phyloP scores from a whole-genome alignment of 2,113 vertebrate genomes.

The Hippocampus mohnikei region DNA sequence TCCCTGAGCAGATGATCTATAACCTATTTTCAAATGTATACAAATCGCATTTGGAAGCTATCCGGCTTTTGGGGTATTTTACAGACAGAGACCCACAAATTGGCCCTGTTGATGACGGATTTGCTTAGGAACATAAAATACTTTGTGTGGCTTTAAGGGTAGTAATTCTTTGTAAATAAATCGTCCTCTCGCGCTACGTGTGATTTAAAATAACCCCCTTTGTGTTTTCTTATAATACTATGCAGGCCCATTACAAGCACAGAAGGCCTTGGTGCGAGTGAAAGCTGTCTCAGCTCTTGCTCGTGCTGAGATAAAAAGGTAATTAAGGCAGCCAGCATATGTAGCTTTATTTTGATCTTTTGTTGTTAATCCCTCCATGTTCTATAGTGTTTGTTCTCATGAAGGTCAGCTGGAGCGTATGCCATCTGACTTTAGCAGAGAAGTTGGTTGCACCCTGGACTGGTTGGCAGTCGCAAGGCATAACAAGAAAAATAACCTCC shows the following conservation, averaged over 20 bases:
- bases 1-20: neutral
- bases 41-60: neutral
- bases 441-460: too few relatives aligned
- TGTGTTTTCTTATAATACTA: neutral
- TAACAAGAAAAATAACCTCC: too few relatives aligned
- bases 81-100: neutral
- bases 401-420: too few relatives aligned
- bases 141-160: neutral
- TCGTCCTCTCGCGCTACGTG: neutral
- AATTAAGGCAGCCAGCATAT: neutral
- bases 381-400: neutral
- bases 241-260: neutral
- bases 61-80: neutral
- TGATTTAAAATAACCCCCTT: neutral
- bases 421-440: too few relatives aligned
- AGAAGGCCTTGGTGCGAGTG: neutral
- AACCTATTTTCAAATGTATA: neutral
- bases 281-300: neutral
- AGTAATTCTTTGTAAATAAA: neutral
- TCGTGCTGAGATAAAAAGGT: conserved; percentile 37
- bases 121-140: neutral
- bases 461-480: too few relatives aligned
- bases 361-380: neutral
- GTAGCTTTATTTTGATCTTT: neutral
- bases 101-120: neutral